Conservation (phyloP, 2,797 vertebrate species). For the Setipinna tenuifilis region DNA sequence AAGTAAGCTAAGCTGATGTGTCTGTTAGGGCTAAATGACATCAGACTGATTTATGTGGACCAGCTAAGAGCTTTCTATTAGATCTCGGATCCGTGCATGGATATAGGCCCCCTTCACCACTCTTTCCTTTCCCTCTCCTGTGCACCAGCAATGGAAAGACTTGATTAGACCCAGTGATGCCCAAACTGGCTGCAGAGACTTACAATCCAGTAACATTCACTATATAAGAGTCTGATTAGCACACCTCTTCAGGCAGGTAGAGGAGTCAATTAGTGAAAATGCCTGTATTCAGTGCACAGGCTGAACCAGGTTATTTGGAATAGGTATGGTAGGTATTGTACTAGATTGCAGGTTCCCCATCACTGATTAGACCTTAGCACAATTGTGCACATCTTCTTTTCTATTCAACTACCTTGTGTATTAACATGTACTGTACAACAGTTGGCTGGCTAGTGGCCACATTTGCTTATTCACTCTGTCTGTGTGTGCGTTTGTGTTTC, state of each 20-base stretch:
- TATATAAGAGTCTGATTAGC: too few species aligned
- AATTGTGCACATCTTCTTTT: background rate
- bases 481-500: background rate
- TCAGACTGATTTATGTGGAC: constrained; percentile 28
- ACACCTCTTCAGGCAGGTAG: too few species aligned
- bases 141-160: background rate
- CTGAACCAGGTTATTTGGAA: too few species aligned
- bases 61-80: constrained; percentile 29
- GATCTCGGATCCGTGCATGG: constrained; percentile 2
- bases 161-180: background rate
- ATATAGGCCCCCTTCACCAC: background rate
- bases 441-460: too few species aligned
- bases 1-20: constrained; percentile 9
- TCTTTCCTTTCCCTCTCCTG: background rate
- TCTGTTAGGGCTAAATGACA: constrained; percentile 8
- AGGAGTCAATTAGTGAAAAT: too few species aligned
- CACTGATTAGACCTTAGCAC: background rate
- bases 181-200: too few species aligned
- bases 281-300: too few species aligned
- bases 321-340: too few species aligned
- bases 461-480: background rate
- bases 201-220: too few species aligned
- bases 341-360: too few species aligned
- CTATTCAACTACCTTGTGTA: background rate
- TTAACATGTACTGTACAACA: background rate